Evolutionary conservation across 2,888 invertebrate species (phyloP), one percentile per base, ranked within the genome.

Genomic region (Dynastes hyllus): DNA sequence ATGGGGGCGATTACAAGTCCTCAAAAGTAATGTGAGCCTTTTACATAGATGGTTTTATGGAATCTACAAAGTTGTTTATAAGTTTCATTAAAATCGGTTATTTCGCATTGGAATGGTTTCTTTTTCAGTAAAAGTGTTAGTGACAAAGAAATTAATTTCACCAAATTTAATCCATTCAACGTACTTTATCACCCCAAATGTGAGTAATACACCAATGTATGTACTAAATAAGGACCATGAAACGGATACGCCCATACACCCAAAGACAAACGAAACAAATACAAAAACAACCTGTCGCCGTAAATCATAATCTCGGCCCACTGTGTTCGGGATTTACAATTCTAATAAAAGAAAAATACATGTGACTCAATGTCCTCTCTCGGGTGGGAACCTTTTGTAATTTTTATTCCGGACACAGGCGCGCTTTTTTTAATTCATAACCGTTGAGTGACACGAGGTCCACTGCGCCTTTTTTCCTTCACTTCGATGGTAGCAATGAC

Each of bases 351-450:
- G 77, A 77, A 53, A 77, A 67, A 69, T 67, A 66, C 45, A 55
- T 55, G 77, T 58, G 67, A 58, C 58, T 69, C 50, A 63, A 51
- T 61, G 76, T 76, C 63, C 63, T 65, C 67, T 37, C 67, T 45
- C 66, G 55, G 65, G 37, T 58, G 58, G 71, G 70, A 77, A 76
- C 76, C 76, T 76, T 78, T 70, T 61, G 79, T 79, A 79, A 79
- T 79, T 79, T 79, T 78, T 78, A 76, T 76, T 79, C 79, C 53
- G 63, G 76, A 67, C 76, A 79, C 76, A 79, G 76, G 50, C 66
- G 70, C 70, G 76, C 70, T 78, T 79, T 79, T 37, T 79, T 79
- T 79, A 79, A 79, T 79, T 79, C 79, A 79, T 79, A 79, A 79
- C 76, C 79, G 73, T 78, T 71, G 78, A 78, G 73, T 78, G 78